Conservation (phyloP, 2,888 invertebrate species). For the Dynastes tityus region DNA sequence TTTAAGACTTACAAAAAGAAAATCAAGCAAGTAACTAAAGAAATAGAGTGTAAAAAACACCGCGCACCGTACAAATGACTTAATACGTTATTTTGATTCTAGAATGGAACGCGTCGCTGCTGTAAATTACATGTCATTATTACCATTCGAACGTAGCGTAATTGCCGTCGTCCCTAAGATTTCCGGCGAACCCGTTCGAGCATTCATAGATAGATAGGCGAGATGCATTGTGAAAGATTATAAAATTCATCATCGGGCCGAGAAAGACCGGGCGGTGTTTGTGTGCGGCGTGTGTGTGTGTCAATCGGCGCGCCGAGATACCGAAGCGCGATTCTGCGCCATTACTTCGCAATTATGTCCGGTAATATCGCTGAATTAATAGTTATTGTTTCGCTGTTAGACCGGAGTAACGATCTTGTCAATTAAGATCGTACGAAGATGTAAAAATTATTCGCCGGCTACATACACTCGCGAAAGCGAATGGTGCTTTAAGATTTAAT, state of each 20-base stretch:
- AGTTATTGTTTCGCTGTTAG: slow-evolving; percentile 17
- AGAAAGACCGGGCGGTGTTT: not conserved
- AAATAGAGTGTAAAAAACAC: not conserved
- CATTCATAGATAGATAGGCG: not conserved
- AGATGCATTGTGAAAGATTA: not conserved
- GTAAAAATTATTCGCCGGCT: slow-evolving; percentile 13
- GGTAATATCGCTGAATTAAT: slow-evolving; percentile 24
- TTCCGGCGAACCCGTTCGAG: slow-evolving; percentile 8
- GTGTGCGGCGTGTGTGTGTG: not conserved
- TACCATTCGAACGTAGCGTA: slow-evolving; percentile 15
- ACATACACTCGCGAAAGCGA: not conserved
- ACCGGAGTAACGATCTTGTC: slow-evolving; percentile 1
- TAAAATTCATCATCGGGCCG: slow-evolving; percentile 15
- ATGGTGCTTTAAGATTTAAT: not conserved
- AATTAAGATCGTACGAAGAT: not conserved
- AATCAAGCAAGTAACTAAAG: no score
- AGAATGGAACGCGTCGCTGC: slow-evolving; percentile 8
- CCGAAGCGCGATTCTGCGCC: not conserved
- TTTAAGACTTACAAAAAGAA: no score
- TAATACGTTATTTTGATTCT: slow-evolving; percentile 28
- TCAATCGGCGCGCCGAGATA: not conserved
- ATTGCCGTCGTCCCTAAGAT: slow-evolving; percentile 12
- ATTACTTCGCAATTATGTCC: slow-evolving; percentile 18
- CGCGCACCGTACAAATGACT: slow-evolving; percentile 9
- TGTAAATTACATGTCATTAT: slow-evolving; percentile 23